Evolutionary conservation across 2,888 invertebrate species (phyloP), one percentile per base, ranked within the genome.

Genomic region (Drosophila lacicola): DNA sequence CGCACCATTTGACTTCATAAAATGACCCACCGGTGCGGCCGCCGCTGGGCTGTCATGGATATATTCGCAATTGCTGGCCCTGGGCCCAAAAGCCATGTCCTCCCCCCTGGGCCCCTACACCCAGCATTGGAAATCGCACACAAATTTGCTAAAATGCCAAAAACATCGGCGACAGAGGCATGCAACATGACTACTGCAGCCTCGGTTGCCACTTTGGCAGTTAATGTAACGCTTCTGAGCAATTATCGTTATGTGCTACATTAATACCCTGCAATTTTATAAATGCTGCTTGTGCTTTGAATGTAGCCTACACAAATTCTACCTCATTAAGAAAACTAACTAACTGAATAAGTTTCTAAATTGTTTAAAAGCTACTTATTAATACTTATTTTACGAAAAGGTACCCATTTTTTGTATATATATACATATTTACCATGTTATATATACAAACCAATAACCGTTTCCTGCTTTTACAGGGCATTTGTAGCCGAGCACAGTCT

Each of bases 101-200:
- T n/a, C 57, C 46, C 33, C 53, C 36, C 17, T 17, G 41, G 49
- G 49, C 41, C 3, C 42, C 13, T 11, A 19, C 19, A 19, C 21
- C 21, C 42, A 11, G 46, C 80, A 79, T 66, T 57, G 57, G 29
- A 57, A 75, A 70, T 79, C 56, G 76, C 80, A 70, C 80, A 80
- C 76, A 71, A 70, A 77, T 77, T 79, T 71, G 76, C 80, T 50
- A 70, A 75, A 75, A 51, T 79, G 65, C 80, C 80, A 75, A 75
- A 76, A 79, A 75, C 76, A 76, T 63, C 60, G 37, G 33, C 53
- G 55, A 58, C 70, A 70, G 50, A 47, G 41, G 17, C 61, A 46
- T 51, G 57, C 69, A 66, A 60, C 63, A 67, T 62, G 66, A 66
- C 58, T 42, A 11, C 47, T 33, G 14, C 47, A 51, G 33, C 39